These are phyloP conservation scores for Atrichornis clamosus DNA, from an alignment of 2,113 vertebrate genomes.

Conservation along the genomic window DNA sequence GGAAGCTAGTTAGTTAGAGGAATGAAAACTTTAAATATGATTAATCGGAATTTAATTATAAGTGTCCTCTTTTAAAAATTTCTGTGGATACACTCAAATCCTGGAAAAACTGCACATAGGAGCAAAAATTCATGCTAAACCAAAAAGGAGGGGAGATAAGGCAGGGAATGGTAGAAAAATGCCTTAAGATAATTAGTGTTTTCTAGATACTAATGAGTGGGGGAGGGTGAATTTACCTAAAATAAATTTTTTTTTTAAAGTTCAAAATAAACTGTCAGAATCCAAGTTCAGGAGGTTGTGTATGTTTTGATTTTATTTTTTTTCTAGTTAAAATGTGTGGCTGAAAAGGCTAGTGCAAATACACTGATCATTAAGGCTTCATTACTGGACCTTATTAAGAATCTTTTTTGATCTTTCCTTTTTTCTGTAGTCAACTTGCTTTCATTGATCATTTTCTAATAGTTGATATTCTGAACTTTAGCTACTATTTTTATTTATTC, in stretches of 20 bases:
- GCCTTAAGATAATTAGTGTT: background rate
- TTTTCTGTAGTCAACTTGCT: background rate
- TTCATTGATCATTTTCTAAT: conserved; percentile 7
- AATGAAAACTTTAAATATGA: background rate
- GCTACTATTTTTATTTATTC: background rate
- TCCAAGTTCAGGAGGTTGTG: background rate
- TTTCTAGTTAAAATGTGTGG: background rate
- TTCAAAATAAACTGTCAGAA: background rate
- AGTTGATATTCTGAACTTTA: background rate
- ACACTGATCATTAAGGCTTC: background rate
- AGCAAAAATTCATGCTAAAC: background rate
- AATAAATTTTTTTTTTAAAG: background rate
- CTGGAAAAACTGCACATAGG: background rate
- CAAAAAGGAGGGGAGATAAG: background rate
- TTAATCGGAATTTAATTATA: background rate
- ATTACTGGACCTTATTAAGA: background rate
- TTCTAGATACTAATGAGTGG: background rate
- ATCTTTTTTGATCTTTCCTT: background rate
- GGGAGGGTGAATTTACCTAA: background rate
- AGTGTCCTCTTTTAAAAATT: background rate
- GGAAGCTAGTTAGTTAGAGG: background rate
- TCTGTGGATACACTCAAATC: background rate
- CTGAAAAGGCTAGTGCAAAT: background rate
- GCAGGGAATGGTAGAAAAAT: background rate
- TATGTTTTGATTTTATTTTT: background rate